These are phyloP conservation scores for Python bivittatus DNA, from an alignment of 2,113 vertebrate species.

Conservation along the genomic window DNA sequence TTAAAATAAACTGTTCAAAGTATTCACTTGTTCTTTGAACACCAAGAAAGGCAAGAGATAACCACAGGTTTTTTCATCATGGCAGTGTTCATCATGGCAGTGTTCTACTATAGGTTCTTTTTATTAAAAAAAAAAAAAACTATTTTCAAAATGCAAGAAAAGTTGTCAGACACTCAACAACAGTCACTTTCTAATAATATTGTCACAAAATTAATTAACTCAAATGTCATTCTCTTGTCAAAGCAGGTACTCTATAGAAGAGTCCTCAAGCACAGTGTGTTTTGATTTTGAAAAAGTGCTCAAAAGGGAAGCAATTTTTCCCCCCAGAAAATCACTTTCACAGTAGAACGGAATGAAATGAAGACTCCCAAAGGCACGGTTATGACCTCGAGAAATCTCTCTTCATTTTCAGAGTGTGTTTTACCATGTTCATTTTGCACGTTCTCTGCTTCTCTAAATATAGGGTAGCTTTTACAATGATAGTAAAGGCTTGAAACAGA, in stretches of 20 bases:
- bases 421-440: background rate
- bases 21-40: constrained; percentile 43
- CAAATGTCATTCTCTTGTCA: constrained; percentile 66
- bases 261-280: constrained; percentile 69
- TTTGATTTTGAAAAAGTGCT: constrained; percentile 68
- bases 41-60: constrained; percentile 23
- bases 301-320: constrained; percentile 62
- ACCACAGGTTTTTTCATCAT: constrained; percentile 45
- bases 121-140: constrained; percentile 34
- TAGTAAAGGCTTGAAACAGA: background rate
- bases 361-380: constrained; percentile 15
- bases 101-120: constrained; percentile 49
- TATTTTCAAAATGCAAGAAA: constrained; percentile 55
- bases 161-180: constrained; percentile 56
- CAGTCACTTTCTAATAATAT: constrained; percentile 56
- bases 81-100: constrained; percentile 41
- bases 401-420: constrained; percentile 37
- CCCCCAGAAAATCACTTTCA: constrained; percentile 55
- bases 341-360: constrained; percentile 52
- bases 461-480: background rate
- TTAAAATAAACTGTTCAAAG: constrained; percentile 51
- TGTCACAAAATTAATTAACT: constrained; percentile 68
- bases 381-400: background rate
- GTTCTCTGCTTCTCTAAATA: background rate
- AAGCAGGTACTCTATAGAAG: constrained; percentile 63